A percentile compares a stretch with the other conserved stretches of the same genome.
phyloP scores from a whole-genome alignment of 2,797 vertebrate genomes.

The Acanthurus tractus region DNA sequence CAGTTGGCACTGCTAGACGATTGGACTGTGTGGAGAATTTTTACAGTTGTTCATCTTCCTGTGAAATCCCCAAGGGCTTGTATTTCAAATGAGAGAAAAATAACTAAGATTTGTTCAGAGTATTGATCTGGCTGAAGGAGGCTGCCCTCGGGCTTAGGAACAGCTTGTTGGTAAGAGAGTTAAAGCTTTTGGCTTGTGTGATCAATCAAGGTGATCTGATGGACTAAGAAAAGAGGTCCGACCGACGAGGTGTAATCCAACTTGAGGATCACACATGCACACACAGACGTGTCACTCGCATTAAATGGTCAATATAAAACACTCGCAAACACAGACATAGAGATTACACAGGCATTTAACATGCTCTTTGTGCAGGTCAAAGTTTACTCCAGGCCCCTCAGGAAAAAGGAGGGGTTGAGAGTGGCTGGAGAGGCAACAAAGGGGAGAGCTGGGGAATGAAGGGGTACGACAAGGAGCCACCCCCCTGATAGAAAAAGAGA shows the following conservation, averaged over 20 bases:
- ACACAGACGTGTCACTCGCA: conserved; percentile 10
- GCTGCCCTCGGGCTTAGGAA: conserved; percentile 18
- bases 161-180: conserved; percentile 51
- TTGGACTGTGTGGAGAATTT: conserved; percentile 12
- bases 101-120: conserved; percentile 3
- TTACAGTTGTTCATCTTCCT: conserved; percentile 38
- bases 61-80: conserved; percentile 7
- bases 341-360: conserved; percentile 87
- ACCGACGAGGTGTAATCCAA: conserved; percentile 46
- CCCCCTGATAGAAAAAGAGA: conserved; percentile 45
- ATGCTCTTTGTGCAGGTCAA: conserved; percentile 85
- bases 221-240: conserved; percentile 74
- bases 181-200: conserved; percentile 42
- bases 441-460: conserved; percentile 61
- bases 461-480: conserved; percentile 46
- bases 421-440: conserved; percentile 30
- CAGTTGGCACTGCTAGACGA: conserved; percentile 14
- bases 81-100: conserved; percentile 10
- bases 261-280: conserved; percentile 52
- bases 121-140: conserved; percentile 41
- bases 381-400: conserved; percentile 81
- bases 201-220: conserved; percentile 76
- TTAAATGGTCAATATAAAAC: conserved; percentile 45
- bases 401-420: conserved; percentile 50
- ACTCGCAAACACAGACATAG: conserved; percentile 62